Evolutionary conservation across 2,113 vertebrate species (phyloP), one percentile per base, ranked within the genome.

Genomic region (Chaetura pelagica): DNA sequence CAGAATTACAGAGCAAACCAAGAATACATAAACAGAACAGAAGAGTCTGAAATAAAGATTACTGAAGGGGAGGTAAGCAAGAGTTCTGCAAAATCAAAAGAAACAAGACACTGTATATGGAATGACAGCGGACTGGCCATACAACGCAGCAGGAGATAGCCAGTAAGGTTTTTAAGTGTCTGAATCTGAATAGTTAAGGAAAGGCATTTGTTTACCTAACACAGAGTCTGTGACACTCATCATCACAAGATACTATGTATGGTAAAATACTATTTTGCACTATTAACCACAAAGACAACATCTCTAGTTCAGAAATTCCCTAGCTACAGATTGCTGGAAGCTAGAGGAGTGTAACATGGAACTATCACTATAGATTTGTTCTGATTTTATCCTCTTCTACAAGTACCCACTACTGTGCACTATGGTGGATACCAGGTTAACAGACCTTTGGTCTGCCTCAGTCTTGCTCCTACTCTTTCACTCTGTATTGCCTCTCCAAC

Each of bases 121-220:
- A 68, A 87, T 12, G 15, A 34, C 27, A 58, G 63, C 1, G 3
- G 62, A 68, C n/a, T n/a, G n/a, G 30, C n/a, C 0, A 0, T 49
- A 57, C 40, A 54, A 35, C 13, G 54, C 64, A 69, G 63, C 5
- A 42, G 44, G 58, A 86, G 67, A 58, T 1, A 76, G 42, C 18
- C 76, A 83, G 40, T n/a, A 86, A 52, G 22, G 5, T 29, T 72
- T 0, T 3, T 23, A 52, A 79, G 14, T 29, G 29, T 22, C 44
- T 68, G 54, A 87, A 76, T 30, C 17, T 23, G 62, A 78, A 82
- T n/a, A 80, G 84, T 9, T 29, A 64, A 46, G 5, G 10, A 27
- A 10, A 82, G 44, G 19, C 16, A 67, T 44, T 75, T 66, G 42
- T 78, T 74, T 40, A 40, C 4, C 7, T 49, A 87, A 44, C 44